Evolutionary conservation across 2,113 vertebrate genomes (phyloP).

Genomic region (Thymallus thymallus): DNA sequence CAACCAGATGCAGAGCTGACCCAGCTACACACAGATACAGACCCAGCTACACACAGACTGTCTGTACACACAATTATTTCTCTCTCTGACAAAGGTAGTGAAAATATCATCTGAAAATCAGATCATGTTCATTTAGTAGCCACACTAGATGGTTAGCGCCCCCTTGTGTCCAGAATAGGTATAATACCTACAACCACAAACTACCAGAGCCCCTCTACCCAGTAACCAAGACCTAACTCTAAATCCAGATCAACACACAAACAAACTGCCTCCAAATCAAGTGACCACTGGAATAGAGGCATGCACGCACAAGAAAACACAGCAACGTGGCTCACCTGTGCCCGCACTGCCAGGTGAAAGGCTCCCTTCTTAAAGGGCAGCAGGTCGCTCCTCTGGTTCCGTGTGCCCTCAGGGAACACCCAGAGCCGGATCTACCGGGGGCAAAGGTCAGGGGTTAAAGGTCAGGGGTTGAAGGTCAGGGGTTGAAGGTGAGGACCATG

Average conservation of each 20-base stretch:
- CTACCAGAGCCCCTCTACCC: too few relatives aligned
- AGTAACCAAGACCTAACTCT: too few relatives aligned
- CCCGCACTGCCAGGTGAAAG: slow-evolving; percentile 90
- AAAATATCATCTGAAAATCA: too few relatives aligned
- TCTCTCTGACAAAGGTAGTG: too few relatives aligned
- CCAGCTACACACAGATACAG: background rate
- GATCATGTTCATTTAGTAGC: too few relatives aligned
- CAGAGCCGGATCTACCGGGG: slow-evolving; percentile 86
- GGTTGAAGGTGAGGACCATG: background rate
- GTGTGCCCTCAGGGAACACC: slow-evolving; percentile 94
- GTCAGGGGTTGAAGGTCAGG: slow-evolving; percentile 6
- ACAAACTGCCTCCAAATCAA: too few relatives aligned
- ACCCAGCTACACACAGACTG: background rate
- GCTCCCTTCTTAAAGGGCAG: slow-evolving; percentile 97
- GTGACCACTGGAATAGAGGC: too few relatives aligned
- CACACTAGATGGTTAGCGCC: background rate
- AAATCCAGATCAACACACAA: too few relatives aligned
- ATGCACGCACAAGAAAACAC: background rate
- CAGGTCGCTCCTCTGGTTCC: slow-evolving; percentile 87
- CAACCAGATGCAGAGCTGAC: background rate
- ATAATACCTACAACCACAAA: too few relatives aligned
- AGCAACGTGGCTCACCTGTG: slow-evolving; percentile 76
- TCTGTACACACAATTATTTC: too few relatives aligned
- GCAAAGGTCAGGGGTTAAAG: background rate
- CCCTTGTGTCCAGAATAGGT: background rate